A percentile compares a stretch with the other conserved stretches of the same genome.
These are phyloP conservation scores for Flexamia atlantica DNA, from an alignment of 2,888 invertebrate species.

Conservation along the genomic window DNA sequence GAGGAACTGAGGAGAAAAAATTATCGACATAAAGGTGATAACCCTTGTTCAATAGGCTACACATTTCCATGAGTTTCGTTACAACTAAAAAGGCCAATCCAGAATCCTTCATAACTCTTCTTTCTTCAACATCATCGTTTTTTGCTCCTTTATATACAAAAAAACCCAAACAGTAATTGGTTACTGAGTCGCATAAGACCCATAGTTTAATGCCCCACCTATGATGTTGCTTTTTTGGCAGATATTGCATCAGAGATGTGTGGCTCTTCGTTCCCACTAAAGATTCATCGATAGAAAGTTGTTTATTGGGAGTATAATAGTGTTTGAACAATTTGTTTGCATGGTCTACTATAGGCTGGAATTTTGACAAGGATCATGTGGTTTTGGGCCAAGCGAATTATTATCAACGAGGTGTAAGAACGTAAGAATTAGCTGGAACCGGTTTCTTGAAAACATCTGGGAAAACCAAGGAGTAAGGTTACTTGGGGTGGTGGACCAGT, in stretches of 20 bases:
- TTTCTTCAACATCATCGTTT: not conserved
- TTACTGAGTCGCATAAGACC: slow-evolving; percentile 15
- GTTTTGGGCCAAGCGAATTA: not conserved
- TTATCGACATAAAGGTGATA: slow-evolving; percentile 45
- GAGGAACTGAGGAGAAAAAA: slow-evolving; percentile 26
- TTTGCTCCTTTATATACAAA: not conserved
- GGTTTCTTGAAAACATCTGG: slow-evolving; percentile 16
- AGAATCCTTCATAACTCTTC: not conserved
- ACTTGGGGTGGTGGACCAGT: not conserved
- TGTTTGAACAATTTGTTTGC: not conserved
- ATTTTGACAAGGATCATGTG: slow-evolving; percentile 21
- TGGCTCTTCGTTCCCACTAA: not conserved
- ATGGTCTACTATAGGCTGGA: slow-evolving; percentile 10
- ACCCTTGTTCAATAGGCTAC: slow-evolving; percentile 41
- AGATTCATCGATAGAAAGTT: not conserved
- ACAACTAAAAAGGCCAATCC: slow-evolving; percentile 18
- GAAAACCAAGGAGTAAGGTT: not conserved
- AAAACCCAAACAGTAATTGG: slow-evolving; percentile 5
- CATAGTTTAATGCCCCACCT: slow-evolving; percentile 24
- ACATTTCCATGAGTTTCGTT: not conserved
- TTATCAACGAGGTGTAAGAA: slow-evolving; percentile 32
- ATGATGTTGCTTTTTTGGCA: slow-evolving; percentile 36
- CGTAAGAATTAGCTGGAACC: not conserved
- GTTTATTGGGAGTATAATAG: not conserved
- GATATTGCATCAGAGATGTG: not conserved